phyloP scores from a whole-genome alignment of 1,140 invertebrate species.

The Andrena cerasifolii region DNA sequence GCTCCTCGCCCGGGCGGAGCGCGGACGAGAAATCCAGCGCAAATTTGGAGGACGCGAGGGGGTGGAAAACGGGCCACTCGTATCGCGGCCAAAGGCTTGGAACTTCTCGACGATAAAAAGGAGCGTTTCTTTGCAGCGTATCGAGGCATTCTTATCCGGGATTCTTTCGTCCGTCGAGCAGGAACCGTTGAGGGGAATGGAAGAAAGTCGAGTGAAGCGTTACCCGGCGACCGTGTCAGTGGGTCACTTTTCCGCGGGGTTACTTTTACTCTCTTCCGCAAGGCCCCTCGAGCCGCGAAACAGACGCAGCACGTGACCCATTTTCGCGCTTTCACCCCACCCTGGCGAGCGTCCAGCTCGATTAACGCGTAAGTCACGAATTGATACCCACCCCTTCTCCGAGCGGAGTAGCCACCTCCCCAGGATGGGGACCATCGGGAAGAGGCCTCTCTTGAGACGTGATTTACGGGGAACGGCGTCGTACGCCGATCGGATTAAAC shows the following conservation, averaged over 20 bases:
- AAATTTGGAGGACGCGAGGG: too few relatives aligned
- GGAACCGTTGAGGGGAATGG: slow-evolving; percentile 7
- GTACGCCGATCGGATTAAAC: slow-evolving; percentile 5
- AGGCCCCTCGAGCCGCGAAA: neutral
- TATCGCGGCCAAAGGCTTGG: slow-evolving; percentile 14
- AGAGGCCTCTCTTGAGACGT: slow-evolving; percentile 1
- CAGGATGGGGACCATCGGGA: neutral
- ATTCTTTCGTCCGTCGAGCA: slow-evolving; percentile 43
- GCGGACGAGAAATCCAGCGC: too few relatives aligned
- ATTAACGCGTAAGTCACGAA: slow-evolving; percentile 66
- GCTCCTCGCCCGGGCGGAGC: too few relatives aligned
- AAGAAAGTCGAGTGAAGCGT: slow-evolving; percentile 1
- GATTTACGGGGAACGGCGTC: slow-evolving; percentile 7
- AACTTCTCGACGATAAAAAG: slow-evolving; percentile 7
- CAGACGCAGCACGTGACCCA: slow-evolving; percentile 19
- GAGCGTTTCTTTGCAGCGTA: slow-evolving; percentile 15
- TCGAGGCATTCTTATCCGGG: slow-evolving; percentile 41
- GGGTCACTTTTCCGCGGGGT: slow-evolving; percentile 40
- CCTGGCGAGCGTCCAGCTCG: slow-evolving; percentile 60
- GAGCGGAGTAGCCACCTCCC: neutral
- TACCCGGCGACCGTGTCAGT: slow-evolving; percentile 5
- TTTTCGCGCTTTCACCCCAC: slow-evolving; percentile 1
- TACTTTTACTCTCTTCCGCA: neutral
- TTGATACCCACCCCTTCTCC: neutral
- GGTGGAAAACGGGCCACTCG: too few relatives aligned